Percentiles rank a stretch among this genome's conserved stretches.
Conservation (phyloP, 1,140 invertebrate species). For the Mylabris phalerata region DNA sequence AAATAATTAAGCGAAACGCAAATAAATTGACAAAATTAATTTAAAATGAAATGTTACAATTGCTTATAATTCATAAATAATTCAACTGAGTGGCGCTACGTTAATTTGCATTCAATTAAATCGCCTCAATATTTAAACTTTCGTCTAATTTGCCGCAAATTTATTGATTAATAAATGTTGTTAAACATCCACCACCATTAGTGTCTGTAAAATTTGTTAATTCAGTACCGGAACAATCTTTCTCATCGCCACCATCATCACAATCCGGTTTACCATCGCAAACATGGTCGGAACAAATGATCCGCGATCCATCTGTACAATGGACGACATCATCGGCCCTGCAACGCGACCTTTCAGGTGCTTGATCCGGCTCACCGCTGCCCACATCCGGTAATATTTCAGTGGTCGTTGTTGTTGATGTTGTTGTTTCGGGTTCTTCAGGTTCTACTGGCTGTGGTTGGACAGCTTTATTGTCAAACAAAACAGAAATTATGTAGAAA, state of each 20-base stretch:
- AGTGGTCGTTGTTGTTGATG: background rate
- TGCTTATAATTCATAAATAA: background rate
- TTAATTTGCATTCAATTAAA: too few species aligned
- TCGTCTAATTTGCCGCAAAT: background rate
- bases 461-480: background rate
- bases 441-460: background rate
- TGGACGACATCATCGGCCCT: constrained; percentile 49
- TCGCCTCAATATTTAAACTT: too few species aligned
- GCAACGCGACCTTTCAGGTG: constrained; percentile 30
- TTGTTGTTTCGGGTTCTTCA: too few species aligned
- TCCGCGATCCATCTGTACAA: constrained; percentile 39
- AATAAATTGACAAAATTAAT: background rate
- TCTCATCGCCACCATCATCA: constrained; percentile 50
- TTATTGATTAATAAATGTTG: background rate
- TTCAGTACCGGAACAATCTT: constrained; percentile 40
- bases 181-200: constrained; percentile 12
- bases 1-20: background rate
- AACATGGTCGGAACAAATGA: constrained; percentile 48
- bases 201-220: background rate
- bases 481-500: background rate
- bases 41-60: background rate
- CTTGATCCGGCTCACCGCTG: background rate
- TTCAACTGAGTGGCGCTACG: background rate
- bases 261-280: constrained; percentile 54
- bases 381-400: background rate